Percentiles rank a stretch among this genome's conserved stretches.
Evolutionary conservation across 2,113 vertebrate genomes (phyloP).

Genomic region (Elephas maximus): DNA sequence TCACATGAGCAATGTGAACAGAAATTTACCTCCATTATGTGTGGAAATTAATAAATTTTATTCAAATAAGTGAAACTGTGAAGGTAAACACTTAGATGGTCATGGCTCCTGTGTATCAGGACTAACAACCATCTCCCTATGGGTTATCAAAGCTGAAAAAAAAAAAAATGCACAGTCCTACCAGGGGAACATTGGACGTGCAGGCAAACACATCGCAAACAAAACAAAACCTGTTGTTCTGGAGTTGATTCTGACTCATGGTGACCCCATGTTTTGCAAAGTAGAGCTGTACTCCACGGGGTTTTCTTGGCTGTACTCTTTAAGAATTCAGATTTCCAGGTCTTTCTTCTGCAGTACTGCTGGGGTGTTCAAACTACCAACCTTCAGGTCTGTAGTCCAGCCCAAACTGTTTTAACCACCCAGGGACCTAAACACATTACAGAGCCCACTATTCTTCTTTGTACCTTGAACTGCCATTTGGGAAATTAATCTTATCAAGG

Average conservation of each 20-base stretch:
- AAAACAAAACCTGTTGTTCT: too few relatives aligned
- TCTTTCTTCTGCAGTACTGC: too few relatives aligned
- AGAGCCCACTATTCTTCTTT: background rate
- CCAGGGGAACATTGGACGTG: background rate
- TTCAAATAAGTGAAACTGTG: background rate
- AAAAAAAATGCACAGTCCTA: background rate
- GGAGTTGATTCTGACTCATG: too few relatives aligned
- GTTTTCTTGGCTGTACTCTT: too few relatives aligned
- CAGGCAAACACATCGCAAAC: background rate
- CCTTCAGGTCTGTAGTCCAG: too few relatives aligned
- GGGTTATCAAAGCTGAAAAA: background rate
- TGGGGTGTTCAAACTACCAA: too few relatives aligned
- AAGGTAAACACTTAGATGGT: background rate
- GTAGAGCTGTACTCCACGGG: too few relatives aligned
- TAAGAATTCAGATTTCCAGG: too few relatives aligned
- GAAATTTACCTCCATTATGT: background rate
- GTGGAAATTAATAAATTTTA: conserved; percentile 10
- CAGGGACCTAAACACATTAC: background rate
- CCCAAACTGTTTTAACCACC: too few relatives aligned
- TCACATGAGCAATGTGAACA: background rate
- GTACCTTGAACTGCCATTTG: background rate
- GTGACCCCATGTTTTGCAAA: too few relatives aligned
- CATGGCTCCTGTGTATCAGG: background rate
- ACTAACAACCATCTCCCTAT: background rate
- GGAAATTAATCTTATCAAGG: background rate